Percentiles rank a stretch among this genome's conserved stretches.
Evolutionary conservation across 2,888 invertebrate species (phyloP).

Genomic region (Acleris cristana): DNA sequence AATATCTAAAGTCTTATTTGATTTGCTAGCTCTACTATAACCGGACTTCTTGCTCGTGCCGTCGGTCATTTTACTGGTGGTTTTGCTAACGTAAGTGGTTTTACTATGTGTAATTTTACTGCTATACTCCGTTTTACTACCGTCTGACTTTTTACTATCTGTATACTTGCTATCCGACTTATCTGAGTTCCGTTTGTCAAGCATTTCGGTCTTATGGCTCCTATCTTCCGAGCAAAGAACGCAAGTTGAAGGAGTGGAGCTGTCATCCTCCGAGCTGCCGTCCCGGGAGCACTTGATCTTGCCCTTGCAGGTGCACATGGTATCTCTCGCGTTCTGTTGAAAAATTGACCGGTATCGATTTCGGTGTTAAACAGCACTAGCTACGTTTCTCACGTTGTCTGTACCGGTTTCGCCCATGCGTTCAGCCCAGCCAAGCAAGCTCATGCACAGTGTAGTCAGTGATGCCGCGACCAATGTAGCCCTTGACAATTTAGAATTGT

Average conservation of each 20-base stretch:
- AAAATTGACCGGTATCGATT: conserved; percentile 56
- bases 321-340: conserved; percentile 68
- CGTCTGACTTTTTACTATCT: conserved; percentile 41
- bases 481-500: not conserved
- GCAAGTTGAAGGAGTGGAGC: conserved; percentile 72
- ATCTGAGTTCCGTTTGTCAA: conserved; percentile 31
- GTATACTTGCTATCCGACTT: conserved; percentile 54
- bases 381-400: conserved; percentile 44
- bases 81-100: conserved; percentile 45
- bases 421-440: conserved; percentile 6
- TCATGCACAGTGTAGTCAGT: conserved; percentile 8
- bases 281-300: conserved; percentile 57
- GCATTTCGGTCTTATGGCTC: conserved; percentile 37
- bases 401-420: conserved; percentile 46
- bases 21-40: conserved; percentile 51
- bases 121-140: conserved; percentile 44
- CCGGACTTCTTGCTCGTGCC: conserved; percentile 22
- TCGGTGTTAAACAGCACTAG: conserved; percentile 48
- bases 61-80: conserved; percentile 17
- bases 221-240: conserved; percentile 64
- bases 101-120: conserved; percentile 51
- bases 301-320: conserved; percentile 62
- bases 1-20: conserved; percentile 37
- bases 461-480: conserved; percentile 8
- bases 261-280: conserved; percentile 54